Conservation (phyloP, 2,888 invertebrate genomes). For the Xestia c-nigrum region DNA sequence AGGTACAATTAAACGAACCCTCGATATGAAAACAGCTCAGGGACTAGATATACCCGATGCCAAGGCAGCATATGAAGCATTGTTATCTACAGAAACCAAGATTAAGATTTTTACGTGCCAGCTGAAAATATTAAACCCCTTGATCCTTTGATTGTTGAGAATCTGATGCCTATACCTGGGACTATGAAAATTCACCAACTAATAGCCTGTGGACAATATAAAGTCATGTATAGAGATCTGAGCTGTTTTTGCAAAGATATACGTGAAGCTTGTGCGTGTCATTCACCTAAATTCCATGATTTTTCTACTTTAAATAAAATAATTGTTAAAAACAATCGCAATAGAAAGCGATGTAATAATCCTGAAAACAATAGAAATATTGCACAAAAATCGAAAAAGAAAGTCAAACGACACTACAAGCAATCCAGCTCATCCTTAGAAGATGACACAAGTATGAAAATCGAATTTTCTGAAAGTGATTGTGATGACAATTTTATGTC, state of each 20-base stretch:
- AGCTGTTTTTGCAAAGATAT: slow-evolving; percentile 4
- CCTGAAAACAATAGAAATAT: slow-evolving; percentile 1
- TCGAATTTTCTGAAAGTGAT: slow-evolving; percentile 29
- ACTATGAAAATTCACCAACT: slow-evolving; percentile 16
- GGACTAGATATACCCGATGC: slow-evolving; percentile 5
- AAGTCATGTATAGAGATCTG: slow-evolving; percentile 18
- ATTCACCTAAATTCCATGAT: slow-evolving; percentile 11
- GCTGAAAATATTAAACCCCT: slow-evolving; percentile 6
- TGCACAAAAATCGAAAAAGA: slow-evolving; percentile 12
- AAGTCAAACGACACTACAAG: slow-evolving; percentile 15
- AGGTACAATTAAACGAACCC: slow-evolving; percentile 8
- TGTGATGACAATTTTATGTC: slow-evolving; percentile 17
- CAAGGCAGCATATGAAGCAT: slow-evolving; percentile 11
- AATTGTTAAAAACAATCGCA: not conserved
- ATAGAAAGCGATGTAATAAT: slow-evolving; percentile 10
- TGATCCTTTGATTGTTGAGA: not conserved
- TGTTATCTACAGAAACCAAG: slow-evolving; percentile 8
- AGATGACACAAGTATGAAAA: slow-evolving; percentile 33
- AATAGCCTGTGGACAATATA: slow-evolving; percentile 22
- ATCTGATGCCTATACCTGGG: slow-evolving; percentile 5
- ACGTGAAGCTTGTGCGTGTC: slow-evolving; percentile 7
- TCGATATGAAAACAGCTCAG: slow-evolving; percentile 12
- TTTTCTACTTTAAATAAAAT: slow-evolving; percentile 16
- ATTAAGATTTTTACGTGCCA: too few relatives aligned
- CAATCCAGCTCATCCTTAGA: slow-evolving; percentile 24